Evolutionary conservation across 1,140 invertebrate species (phyloP).

Genomic region (Coboldia fuscipes): DNA sequence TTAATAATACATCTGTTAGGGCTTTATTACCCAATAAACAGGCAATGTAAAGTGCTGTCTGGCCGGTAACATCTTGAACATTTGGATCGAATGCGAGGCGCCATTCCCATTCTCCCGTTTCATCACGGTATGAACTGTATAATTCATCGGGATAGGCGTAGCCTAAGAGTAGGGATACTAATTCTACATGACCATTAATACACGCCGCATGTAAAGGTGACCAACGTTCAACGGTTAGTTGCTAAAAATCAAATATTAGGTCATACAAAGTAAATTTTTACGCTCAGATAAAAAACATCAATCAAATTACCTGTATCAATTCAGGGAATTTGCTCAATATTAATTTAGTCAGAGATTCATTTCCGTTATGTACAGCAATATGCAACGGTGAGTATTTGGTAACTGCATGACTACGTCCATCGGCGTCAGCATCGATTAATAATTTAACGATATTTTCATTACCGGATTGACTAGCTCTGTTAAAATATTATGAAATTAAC

Average conservation of each 20-base stretch:
- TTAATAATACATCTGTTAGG: slow-evolving; percentile 57
- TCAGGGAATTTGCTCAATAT: slow-evolving; percentile 49
- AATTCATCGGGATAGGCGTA: slow-evolving; percentile 59
- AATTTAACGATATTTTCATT: slow-evolving; percentile 56
- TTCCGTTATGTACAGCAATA: slow-evolving; percentile 71
- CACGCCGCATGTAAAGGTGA: slow-evolving; percentile 80
- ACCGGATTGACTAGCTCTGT: slow-evolving; percentile 60
- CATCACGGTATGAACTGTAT: slow-evolving; percentile 38
- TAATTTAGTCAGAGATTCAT: slow-evolving; percentile 56
- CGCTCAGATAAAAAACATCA: not conserved
- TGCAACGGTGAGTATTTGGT: slow-evolving; percentile 86
- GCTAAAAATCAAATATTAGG: not conserved
- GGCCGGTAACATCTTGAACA: slow-evolving; percentile 67
- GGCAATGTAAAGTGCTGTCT: slow-evolving; percentile 74
- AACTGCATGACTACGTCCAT: slow-evolving; percentile 66
- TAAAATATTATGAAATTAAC: slow-evolving; percentile 7
- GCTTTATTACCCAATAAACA: slow-evolving; percentile 62
- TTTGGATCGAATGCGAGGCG: slow-evolving; percentile 78
- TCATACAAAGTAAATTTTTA: not conserved
- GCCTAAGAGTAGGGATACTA: slow-evolving; percentile 59
- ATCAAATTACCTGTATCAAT: slow-evolving; percentile 32
- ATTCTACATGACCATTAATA: slow-evolving; percentile 59
- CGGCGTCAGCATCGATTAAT: slow-evolving; percentile 60
- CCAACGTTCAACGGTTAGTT: slow-evolving; percentile 69
- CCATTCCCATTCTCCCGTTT: slow-evolving; percentile 53